These are phyloP conservation scores for Eudemis profundana DNA, from an alignment of 2,888 invertebrate genomes.

Conservation along the genomic window DNA sequence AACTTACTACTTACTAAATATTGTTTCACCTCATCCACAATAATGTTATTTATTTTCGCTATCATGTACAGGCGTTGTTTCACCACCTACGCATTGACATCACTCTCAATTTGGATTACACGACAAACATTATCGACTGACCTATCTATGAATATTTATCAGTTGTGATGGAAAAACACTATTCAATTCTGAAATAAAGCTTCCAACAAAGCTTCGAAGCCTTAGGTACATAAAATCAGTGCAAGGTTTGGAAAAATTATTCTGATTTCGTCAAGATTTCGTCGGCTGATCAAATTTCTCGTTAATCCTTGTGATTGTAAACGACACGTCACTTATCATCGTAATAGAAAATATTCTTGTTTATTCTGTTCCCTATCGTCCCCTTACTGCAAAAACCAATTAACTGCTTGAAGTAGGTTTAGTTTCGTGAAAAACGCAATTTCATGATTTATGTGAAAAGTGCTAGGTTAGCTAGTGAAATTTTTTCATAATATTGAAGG, in stretches of 20 bases:
- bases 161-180: constrained; percentile 70
- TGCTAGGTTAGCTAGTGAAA: no score
- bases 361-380: no score
- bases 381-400: no score
- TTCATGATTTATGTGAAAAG: no score
- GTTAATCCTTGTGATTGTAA: background rate
- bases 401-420: no score
- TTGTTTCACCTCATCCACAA: no score
- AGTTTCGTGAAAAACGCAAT: no score
- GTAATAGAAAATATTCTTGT: no score
- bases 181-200: constrained; percentile 61
- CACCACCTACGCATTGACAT: constrained; percentile 29
- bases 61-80: background rate
- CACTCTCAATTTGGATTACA: constrained; percentile 58
- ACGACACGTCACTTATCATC: background rate
- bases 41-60: background rate
- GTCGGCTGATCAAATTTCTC: background rate
- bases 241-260: constrained; percentile 50
- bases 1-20: no score
- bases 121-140: constrained; percentile 64
- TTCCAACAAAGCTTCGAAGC: constrained; percentile 43
- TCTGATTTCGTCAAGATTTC: no score
- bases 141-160: constrained; percentile 78
- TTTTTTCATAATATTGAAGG: no score
- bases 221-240: constrained; percentile 57